These are phyloP conservation scores for Chelon auratus DNA, from an alignment of 2,797 vertebrate species.

Conservation along the genomic window DNA sequence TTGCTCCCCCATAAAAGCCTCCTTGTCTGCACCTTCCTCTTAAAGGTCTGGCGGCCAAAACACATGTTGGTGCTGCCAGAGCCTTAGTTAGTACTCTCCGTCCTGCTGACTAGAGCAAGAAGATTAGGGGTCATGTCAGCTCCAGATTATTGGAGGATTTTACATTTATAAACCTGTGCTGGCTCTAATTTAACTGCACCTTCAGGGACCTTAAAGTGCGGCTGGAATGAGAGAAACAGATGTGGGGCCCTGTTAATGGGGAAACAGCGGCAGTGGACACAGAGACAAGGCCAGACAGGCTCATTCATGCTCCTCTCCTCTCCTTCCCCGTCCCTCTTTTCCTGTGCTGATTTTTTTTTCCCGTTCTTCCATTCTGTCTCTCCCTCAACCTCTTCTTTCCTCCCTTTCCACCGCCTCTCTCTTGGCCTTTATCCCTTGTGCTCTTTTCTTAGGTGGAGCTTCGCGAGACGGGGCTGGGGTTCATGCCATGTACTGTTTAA, in stretches of 20 bases:
- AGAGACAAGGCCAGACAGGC: conserved; percentile 67
- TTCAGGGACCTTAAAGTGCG: conserved; percentile 81
- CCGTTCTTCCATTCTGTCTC: conserved; percentile 27
- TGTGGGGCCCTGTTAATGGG: conserved; percentile 78
- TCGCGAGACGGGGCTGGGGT: conserved; percentile 32
- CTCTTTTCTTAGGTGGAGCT: conserved; percentile 58
- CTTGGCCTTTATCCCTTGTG: conserved; percentile 18
- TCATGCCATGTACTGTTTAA: conserved; percentile 49
- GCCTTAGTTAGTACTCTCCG: conserved; percentile 51
- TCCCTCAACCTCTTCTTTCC: conserved; percentile 12
- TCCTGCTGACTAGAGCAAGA: conserved; percentile 66
- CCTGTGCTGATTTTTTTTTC: conserved; percentile 4
- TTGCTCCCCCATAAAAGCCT: conserved; percentile 47
- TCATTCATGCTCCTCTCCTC: conserved; percentile 45
- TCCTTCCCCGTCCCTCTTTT: conserved; percentile 7
- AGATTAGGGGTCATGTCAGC: conserved; percentile 82
- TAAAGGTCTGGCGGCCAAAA: conserved; percentile 64
- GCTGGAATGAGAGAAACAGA: conserved; percentile 84
- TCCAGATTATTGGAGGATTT: conserved; percentile 84
- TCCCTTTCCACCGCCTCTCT: conserved; percentile 5
- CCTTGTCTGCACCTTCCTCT: conserved; percentile 52
- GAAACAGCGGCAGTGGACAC: conserved; percentile 64
- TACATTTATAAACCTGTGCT: conserved; percentile 85
- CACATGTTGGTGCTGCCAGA: conserved; percentile 62
- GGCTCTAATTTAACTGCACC: conserved; percentile 85